Evolutionary conservation across 2,797 vertebrate genomes (phyloP).

Genomic region (Ateles fusciceps): DNA sequence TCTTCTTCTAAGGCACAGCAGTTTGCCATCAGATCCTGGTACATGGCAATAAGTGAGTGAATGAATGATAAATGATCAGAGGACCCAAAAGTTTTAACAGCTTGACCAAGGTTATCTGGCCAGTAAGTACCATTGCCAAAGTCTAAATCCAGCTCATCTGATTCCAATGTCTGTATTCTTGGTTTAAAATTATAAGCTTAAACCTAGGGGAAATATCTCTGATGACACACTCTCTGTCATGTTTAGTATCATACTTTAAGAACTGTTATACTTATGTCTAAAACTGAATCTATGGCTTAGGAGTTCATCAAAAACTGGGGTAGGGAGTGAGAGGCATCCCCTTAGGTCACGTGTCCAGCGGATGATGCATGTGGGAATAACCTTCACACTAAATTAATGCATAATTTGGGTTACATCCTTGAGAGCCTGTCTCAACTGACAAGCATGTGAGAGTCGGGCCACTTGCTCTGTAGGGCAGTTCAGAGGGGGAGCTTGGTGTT

Average conservation of each 20-base stretch:
- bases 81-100: not conserved
- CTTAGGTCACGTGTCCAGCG: not conserved
- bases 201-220: not conserved
- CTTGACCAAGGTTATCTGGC: not conserved
- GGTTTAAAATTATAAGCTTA: not conserved
- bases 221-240: not conserved
- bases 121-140: not conserved
- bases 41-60: not conserved
- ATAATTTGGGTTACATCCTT: not conserved
- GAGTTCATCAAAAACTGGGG: not conserved
- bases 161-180: not conserved
- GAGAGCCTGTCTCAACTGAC: not conserved
- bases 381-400: not conserved
- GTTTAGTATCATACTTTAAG: not conserved
- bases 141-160: not conserved
- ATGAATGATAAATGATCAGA: not conserved
- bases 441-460: not conserved
- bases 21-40: not conserved
- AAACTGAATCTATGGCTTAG: not conserved
- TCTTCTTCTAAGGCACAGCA: not conserved
- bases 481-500: not conserved
- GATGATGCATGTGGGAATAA: not conserved
- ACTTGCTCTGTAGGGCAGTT: not conserved
- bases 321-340: not conserved
- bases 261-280: not conserved